A percentile compares a stretch with the other conserved stretches of the same genome.
These are phyloP conservation scores for Gymnodraco acuticeps DNA, from an alignment of 2,797 vertebrate species.

Conservation along the genomic window DNA sequence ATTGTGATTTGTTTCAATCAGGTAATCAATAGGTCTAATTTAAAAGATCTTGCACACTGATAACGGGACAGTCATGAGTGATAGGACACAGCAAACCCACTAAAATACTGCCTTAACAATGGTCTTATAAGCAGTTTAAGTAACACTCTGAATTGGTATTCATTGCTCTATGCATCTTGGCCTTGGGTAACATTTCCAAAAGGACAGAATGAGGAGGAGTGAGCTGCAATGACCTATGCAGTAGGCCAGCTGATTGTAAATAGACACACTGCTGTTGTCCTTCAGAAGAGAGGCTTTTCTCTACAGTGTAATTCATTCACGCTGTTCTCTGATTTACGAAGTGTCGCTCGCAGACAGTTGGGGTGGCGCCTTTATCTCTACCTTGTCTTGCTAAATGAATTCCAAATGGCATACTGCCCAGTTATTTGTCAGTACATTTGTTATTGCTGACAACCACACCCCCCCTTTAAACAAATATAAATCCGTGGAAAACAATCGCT, in stretches of 20 bases:
- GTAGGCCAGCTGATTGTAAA: slow-evolving; percentile 74
- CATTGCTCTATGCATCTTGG: slow-evolving; percentile 20
- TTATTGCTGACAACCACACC: slow-evolving; percentile 84
- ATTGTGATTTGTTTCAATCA: slow-evolving; percentile 33
- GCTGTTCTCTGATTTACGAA: slow-evolving; percentile 76
- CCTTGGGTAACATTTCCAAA: slow-evolving; percentile 62
- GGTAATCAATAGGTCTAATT: slow-evolving; percentile 24
- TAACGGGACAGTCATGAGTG: neutral
- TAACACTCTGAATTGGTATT: slow-evolving; percentile 30
- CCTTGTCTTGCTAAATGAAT: slow-evolving; percentile 79
- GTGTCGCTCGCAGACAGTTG: slow-evolving; percentile 61
- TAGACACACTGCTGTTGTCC: slow-evolving; percentile 72
- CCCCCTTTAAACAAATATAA: slow-evolving; percentile 85
- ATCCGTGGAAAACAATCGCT: slow-evolving; percentile 81
- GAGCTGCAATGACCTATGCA: slow-evolving; percentile 67
- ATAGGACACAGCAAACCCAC: slow-evolving; percentile 6
- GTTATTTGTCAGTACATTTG: slow-evolving; percentile 85
- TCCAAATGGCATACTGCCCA: slow-evolving; percentile 84
- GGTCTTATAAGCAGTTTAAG: slow-evolving; percentile 16
- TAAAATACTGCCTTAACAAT: slow-evolving; percentile 1
- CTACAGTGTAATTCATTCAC: slow-evolving; percentile 68
- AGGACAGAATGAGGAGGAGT: slow-evolving; percentile 59
- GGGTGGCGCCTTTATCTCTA: slow-evolving; percentile 78
- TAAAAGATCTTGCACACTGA: slow-evolving; percentile 18
- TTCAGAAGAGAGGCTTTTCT: slow-evolving; percentile 74